These are phyloP conservation scores for Dolichopus griseipennis DNA, from an alignment of 2,888 invertebrate species.

Conservation along the genomic window DNA sequence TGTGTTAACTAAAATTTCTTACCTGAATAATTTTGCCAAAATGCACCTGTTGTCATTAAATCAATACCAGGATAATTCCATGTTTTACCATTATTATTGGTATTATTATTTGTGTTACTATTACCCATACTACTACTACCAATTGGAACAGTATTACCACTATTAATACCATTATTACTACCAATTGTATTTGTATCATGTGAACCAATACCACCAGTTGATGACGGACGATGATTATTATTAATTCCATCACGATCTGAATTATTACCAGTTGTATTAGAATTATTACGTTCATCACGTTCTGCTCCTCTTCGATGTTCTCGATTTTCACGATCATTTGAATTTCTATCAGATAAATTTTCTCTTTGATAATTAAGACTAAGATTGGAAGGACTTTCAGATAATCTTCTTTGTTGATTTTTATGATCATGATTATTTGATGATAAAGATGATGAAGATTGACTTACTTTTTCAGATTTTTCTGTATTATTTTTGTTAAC, in stretches of 20 bases:
- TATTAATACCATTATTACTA: slow-evolving; percentile 31
- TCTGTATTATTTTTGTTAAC: slow-evolving; percentile 24
- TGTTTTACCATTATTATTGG: slow-evolving; percentile 41
- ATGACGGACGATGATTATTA: slow-evolving; percentile 35
- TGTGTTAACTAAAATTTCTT: slow-evolving; percentile 42
- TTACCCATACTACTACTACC: slow-evolving; percentile 34
- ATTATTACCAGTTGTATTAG: neutral
- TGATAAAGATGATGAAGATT: neutral
- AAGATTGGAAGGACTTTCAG: slow-evolving; percentile 20
- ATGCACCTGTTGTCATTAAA: slow-evolving; percentile 77
- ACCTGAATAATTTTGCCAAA: slow-evolving; percentile 91
- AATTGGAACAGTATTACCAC: slow-evolving; percentile 32
- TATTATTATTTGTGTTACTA: neutral
- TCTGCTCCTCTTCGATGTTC: slow-evolving; percentile 33
- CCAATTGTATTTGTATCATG: slow-evolving; percentile 34
- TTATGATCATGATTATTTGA: neutral
- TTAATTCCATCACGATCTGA: neutral
- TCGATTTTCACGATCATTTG: slow-evolving; percentile 26
- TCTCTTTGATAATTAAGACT: slow-evolving; percentile 6
- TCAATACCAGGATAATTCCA: slow-evolving; percentile 67
- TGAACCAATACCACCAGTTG: slow-evolving; percentile 29
- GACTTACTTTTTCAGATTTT: neutral
- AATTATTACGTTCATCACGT: slow-evolving; percentile 30
- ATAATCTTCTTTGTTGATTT: slow-evolving; percentile 25
- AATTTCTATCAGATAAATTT: neutral